Conservation (phyloP, 2,888 invertebrate genomes). For the Schrankia costaestrigalis region DNA sequence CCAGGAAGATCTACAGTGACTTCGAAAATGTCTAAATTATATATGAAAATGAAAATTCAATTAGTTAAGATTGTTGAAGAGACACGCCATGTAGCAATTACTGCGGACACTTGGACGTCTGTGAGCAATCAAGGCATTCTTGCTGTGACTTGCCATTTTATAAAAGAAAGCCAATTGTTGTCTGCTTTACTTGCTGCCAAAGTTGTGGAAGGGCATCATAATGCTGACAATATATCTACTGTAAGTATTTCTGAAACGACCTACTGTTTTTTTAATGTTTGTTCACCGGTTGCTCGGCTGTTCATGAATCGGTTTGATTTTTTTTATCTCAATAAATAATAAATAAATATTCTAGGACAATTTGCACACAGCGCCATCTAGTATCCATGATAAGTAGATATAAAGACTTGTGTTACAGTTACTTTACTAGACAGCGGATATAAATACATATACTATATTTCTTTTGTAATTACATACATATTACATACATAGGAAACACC, state of each 20-base stretch:
- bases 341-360: no score
- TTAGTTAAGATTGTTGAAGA: conserved; percentile 4
- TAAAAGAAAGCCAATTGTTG: not conserved
- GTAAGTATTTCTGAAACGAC: conserved; percentile 6
- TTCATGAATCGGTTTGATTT: no score
- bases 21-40: conserved; percentile 3
- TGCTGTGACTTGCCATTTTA: conserved; percentile 9
- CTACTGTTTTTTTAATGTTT: no score
- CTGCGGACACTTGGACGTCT: conserved; percentile 9
- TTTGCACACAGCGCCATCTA: no score
- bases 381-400: no score
- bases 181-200: conserved; percentile 6
- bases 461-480: no score
- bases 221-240: conserved; percentile 6
- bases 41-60: conserved; percentile 3
- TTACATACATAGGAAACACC: no score
- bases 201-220: conserved; percentile 7
- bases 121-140: conserved; percentile 5
- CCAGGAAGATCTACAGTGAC: conserved; percentile 8
- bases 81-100: conserved; percentile 4
- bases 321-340: no score
- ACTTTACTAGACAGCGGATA: no score
- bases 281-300: no score
- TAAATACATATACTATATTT: no score
- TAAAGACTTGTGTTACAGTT: no score